These are phyloP conservation scores for Latrodectus hesperus DNA, from an alignment of 2,888 invertebrate genomes.

Conservation along the genomic window DNA sequence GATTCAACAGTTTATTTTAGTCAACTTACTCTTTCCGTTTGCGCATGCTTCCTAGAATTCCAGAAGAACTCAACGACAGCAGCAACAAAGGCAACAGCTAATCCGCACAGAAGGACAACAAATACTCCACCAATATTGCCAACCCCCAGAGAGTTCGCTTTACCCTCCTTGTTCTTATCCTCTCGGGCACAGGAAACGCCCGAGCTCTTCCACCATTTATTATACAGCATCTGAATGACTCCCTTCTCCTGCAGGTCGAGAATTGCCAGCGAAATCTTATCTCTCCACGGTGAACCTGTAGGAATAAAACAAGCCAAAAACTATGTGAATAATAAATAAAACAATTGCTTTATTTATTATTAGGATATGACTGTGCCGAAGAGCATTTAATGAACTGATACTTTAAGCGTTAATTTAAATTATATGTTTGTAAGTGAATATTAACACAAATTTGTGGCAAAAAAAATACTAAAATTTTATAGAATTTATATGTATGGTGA, in stretches of 20 bases:
- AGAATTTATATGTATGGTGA: too few relatives aligned
- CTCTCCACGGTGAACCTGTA: constrained; percentile 89
- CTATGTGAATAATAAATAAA: too few relatives aligned
- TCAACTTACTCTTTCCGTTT: constrained; percentile 73
- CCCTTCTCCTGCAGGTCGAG: constrained; percentile 94
- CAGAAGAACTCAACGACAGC: constrained; percentile 96
- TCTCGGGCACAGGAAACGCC: constrained; percentile 92
- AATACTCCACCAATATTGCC: constrained; percentile 95
- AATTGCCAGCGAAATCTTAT: constrained; percentile 95
- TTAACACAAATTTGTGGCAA: too few relatives aligned
- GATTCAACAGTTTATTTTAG: background rate
- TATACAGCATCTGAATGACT: constrained; percentile 92
- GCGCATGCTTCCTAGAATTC: constrained; percentile 91
- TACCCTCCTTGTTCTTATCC: constrained; percentile 88
- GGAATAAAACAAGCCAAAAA: background rate
- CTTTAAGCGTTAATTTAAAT: too few relatives aligned
- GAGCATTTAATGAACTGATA: too few relatives aligned
- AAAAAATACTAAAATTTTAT: too few relatives aligned
- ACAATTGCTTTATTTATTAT: too few relatives aligned
- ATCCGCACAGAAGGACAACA: constrained; percentile 93
- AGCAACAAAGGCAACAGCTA: constrained; percentile 91
- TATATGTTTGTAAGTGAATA: too few relatives aligned
- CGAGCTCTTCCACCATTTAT: constrained; percentile 99
- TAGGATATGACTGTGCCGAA: too few relatives aligned
- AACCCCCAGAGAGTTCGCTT: constrained; percentile 93